Base-by-base conservation (phyloP, 2,888 invertebrate species). In the Scaptomyza polygonia region DNA sequence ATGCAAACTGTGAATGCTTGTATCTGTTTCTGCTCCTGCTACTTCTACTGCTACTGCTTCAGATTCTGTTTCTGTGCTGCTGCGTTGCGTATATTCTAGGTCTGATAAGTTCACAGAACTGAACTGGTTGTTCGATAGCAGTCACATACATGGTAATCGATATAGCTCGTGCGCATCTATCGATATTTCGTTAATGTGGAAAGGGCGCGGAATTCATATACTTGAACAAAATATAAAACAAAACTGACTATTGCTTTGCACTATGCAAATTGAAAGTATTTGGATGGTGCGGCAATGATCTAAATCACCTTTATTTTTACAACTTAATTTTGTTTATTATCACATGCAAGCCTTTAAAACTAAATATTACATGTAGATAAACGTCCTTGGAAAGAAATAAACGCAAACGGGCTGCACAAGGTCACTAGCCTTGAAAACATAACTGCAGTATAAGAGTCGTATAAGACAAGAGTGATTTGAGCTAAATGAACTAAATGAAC, bases 81-180 rank as follows among this genome's bases (percentile, higher is more conserved):
- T 65, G 45, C 64, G 67, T 63, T 67, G 57, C 67, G 67, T 67
- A 67, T 67, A 53, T 52, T 43, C 27, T 29, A 39, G 30, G 43
- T 36, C 42, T 67, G 56, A 45, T 39, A 36, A 25, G 70, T 51
- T 52, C 47, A 36, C 47, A 32, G 29, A 8, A 18, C 39, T 30
- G 63, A 63, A 18, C 56, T 49, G 36, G 70, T 30, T 70, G 70
- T 30, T 70, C 70, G 51, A 42, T 52, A 40, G 16, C 6, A 18
- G 9, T 6, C 3, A 2, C 30, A 32, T 14, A 12, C 6, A 12
- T 12, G 14, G 3, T 34, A 11, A 36, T 36, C 36, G 49, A 11
- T 27, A 12, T 5, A 1, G 8, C 30, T 40, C 21, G 25, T 11
- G n/a, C 11, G 4, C 7, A 29, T 5, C 7, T 36, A 65, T 65